Percentiles rank a stretch among this genome's conserved stretches.
Evolutionary conservation across 1,140 invertebrate genomes (phyloP).

Genomic region (Gonatopus flavifemur): DNA sequence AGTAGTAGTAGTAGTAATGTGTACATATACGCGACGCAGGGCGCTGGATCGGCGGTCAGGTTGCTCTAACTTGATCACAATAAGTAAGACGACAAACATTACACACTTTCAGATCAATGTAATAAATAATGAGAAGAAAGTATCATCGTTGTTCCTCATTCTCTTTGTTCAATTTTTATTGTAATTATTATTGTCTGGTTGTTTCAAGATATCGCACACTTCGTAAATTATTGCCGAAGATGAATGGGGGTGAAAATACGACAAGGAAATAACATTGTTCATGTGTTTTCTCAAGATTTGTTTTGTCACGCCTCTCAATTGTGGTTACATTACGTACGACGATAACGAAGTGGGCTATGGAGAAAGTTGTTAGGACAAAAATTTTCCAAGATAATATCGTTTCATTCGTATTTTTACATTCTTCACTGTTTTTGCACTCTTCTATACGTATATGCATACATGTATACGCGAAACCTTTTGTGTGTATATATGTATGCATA

Average conservation of each 20-base stretch:
- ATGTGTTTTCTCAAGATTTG: no score
- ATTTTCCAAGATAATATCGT: no score
- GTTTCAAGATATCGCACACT: conserved; percentile 16
- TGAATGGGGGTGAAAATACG: no score
- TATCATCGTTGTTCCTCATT: not conserved
- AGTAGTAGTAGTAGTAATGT: conserved; percentile 43
- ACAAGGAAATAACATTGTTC: no score
- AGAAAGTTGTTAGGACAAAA: no score
- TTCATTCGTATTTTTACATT: not conserved
- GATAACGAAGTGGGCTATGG: no score
- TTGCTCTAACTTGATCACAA: conserved; percentile 57
- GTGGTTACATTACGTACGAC: no score
- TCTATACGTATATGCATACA: not conserved
- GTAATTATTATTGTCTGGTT: not conserved
- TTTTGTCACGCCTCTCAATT: no score
- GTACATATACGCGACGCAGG: conserved; percentile 56
- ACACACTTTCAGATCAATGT: conserved; percentile 42
- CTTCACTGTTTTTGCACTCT: not conserved
- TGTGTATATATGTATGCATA: no score
- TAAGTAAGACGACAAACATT: conserved; percentile 51
- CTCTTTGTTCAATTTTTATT: conserved; percentile 1
- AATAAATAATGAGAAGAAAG: no score
- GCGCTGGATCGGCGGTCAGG: conserved; percentile 53
- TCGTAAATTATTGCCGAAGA: no score
- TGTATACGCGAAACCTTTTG: no score